Evolutionary conservation across 1,140 invertebrate species (phyloP), one percentile per base, ranked within the genome.

Genomic region (Papilio glaucus): DNA sequence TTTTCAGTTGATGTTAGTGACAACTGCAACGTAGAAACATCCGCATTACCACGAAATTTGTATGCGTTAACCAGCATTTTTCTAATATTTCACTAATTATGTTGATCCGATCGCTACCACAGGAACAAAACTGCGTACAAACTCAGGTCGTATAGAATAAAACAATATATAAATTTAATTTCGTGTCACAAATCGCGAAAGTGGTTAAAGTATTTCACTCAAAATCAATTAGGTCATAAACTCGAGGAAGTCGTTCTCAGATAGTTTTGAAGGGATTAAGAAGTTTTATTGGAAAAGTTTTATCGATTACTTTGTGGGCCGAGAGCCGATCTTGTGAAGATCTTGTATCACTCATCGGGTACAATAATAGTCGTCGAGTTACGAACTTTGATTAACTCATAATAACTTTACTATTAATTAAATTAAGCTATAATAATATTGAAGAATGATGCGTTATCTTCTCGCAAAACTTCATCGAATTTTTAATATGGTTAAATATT

Each of bases 231-330:
- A 57, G 49, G 18, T 21, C 9, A 24, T 57, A 57, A n/a, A 57
- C 49, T 57, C 8, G 49, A 57, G 49, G 49, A 57, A 57, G 49
- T 57, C 49, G 49, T 57, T 57, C 21, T 5, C 49, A 21, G 18
- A 57, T 57, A 57, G 49, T 57, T 57, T 26, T 57, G 49, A 57
- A 57, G 49, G 49, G 49, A 57, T 57, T 57, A 57, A 57, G 21
- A 57, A 57, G 49, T 57, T 57, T 57, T 57, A 57, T 57, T 57
- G 49, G 21, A 57, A 24, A 57, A 57, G 18, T 57, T 57, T 57
- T 57, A 57, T 57, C 21, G 24, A 8, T 57, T 24, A 57, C 21
- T 57, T 57, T 15, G n/a, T 57, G 24, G 49, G 49, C 49, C 49
- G 21, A 57, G 49, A 8, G 21, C 49, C 21, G 21, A 26, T 57